Base-by-base conservation (phyloP, 2,888 invertebrate genomes). In the Hybos culiciformis region DNA sequence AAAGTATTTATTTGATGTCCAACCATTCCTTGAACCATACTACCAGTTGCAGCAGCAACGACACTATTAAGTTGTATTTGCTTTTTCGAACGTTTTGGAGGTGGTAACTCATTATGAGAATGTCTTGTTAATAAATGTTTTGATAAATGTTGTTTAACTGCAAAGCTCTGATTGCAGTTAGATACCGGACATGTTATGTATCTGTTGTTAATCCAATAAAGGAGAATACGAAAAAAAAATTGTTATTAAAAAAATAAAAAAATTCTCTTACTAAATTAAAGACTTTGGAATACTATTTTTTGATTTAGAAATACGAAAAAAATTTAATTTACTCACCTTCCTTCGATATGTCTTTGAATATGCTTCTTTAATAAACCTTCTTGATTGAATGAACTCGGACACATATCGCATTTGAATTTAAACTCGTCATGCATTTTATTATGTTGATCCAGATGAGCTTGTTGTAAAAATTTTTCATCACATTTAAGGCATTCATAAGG, bases 401-500 rank as follows among this genome's bases (percentile, higher is more conserved):
- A 66, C 48, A 67, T 63, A 48, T 66, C 62, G 53, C 67, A 67
- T 46, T 63, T 62, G 47, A 57, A 65, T 52, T 66, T 66, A 49
- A 63, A 65, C 49, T 67, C 66, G 33, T 67, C 66, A 50, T 67
- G 66, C 61, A 64, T 63, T 48, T 63, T 63, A 20, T 64, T 55
- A 51, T 67, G 67, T 50, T 65, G 65, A 47, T 66, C 66, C 26
- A 66, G 54, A 51, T 67, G 67, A 26, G 63, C 60, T 50, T 63
- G 60, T 46, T 66, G 64, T 45, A 66, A 50, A 51, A 67, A 66
- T 53, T 66, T 66, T 54, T 66, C 67, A 48, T 66, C 66, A 47
- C 66, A 66, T 47, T 66, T 66, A 38, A 56, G 54, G 50, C 66
- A 66, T 48, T 65, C 63, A 38, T 57, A 66, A 4, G 66, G 66